Conservation (phyloP, 2,888 invertebrate genomes). For the Oasisia sp. region DNA sequence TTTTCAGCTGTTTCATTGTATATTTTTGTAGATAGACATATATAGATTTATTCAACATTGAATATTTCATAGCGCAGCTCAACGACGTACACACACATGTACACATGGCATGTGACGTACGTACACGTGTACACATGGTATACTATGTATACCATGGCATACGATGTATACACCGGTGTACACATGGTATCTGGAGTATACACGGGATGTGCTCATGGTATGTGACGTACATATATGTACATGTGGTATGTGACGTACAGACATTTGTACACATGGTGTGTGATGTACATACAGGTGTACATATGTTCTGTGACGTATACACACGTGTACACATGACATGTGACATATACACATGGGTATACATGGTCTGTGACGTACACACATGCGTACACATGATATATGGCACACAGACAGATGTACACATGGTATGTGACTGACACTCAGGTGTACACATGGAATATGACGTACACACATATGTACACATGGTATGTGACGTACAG, state of each 20-base stretch:
- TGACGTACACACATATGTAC: background rate
- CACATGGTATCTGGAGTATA: no score
- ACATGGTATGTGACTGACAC: background rate
- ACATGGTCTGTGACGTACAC: background rate
- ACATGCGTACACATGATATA: background rate
- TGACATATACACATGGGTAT: background rate
- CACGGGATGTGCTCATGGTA: no score
- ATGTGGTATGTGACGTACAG: background rate
- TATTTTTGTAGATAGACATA: no score
- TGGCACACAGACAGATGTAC: background rate
- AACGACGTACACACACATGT: no score
- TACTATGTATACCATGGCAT: no score
- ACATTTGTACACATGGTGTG: background rate
- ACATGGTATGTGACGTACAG: background rate
- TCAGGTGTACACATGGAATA: background rate
- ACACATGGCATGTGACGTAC: no score
- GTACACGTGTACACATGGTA: no score
- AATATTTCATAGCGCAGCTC: no score
- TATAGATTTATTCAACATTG: no score
- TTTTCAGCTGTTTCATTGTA: no score
- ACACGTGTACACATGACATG: background rate
- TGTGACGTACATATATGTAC: no score
- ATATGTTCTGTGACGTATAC: background rate
- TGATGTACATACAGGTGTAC: background rate
- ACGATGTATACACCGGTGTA: no score